Conservation (phyloP, 1,140 invertebrate genomes). For the Tyrophagus putrescentiae region DNA sequence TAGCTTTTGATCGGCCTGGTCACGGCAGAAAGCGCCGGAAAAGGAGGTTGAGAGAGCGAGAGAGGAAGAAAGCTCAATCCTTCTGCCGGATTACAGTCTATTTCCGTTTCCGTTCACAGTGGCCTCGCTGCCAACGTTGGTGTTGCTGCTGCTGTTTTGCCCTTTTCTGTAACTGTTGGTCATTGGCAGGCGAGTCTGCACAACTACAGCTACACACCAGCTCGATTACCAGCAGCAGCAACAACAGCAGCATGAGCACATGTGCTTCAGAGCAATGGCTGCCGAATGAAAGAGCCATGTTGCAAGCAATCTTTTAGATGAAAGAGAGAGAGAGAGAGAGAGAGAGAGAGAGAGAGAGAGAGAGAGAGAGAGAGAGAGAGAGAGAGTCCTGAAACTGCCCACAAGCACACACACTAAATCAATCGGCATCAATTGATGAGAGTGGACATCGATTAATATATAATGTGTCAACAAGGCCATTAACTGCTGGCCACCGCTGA, state of each 20-base stretch:
- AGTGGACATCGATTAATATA: constrained; percentile 7
- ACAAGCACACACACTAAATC: constrained; percentile 1
- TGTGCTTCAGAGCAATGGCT: too few relatives aligned
- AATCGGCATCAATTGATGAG: constrained; percentile 11
- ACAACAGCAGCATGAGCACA: too few relatives aligned
- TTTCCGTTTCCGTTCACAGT: constrained; percentile 12
- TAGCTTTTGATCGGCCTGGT: too few relatives aligned
- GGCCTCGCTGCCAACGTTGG: background rate
- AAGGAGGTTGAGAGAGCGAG: background rate
- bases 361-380: too few relatives aligned
- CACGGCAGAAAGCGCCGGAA: too few relatives aligned
- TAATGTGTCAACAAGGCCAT: constrained; percentile 14
- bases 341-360: too few relatives aligned
- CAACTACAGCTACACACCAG: background rate
- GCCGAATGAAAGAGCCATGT: too few relatives aligned
- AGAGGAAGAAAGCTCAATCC: background rate
- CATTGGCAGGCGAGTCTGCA: background rate
- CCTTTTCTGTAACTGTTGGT: background rate
- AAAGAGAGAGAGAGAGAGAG: too few relatives aligned
- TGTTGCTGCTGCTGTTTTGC: background rate
- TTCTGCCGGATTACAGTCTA: background rate
- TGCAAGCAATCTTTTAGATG: too few relatives aligned
- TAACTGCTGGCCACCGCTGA: background rate
- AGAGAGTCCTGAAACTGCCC: too few relatives aligned
- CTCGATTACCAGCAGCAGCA: background rate